Percentiles rank a stretch among this genome's conserved stretches.
These are phyloP conservation scores for Scaptomyza pallida DNA, from an alignment of 1,140 invertebrate species.

Conservation along the genomic window DNA sequence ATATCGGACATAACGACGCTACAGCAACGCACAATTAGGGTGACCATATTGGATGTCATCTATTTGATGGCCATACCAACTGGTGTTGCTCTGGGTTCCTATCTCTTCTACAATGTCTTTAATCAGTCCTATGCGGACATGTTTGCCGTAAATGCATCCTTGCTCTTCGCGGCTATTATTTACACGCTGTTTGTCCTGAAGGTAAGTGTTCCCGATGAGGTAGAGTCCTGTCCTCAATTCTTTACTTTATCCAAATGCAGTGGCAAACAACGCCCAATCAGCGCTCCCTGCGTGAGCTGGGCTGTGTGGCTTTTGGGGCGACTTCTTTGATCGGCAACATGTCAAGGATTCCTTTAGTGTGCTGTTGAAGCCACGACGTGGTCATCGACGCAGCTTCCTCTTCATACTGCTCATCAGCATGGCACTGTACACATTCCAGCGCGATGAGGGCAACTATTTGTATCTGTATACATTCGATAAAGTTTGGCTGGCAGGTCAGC, in stretches of 20 bases:
- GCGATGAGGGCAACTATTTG: conserved; percentile 89
- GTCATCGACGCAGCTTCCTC: conserved; percentile 86
- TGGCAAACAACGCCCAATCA: conserved; percentile 88
- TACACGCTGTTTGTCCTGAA: conserved; percentile 86
- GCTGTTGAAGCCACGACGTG: conserved; percentile 85
- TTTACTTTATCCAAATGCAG: conserved; percentile 56
- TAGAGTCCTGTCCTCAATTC: not conserved
- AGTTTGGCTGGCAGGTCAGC: conserved; percentile 88
- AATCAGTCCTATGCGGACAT: conserved; percentile 88
- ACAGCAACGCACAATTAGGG: conserved; percentile 88
- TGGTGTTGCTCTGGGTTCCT: conserved; percentile 88
- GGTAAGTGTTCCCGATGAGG: conserved; percentile 45
- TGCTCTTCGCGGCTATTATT: conserved; percentile 87
- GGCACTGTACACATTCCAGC: conserved; percentile 91
- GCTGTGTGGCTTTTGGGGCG: conserved; percentile 86
- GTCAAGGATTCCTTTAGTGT: conserved; percentile 87
- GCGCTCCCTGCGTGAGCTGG: conserved; percentile 85
- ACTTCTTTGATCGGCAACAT: conserved; percentile 89
- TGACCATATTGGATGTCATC: conserved; percentile 89
- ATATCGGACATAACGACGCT: conserved; percentile 88
- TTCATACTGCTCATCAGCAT: conserved; percentile 88
- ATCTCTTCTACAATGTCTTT: conserved; percentile 85
- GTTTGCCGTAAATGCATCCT: conserved; percentile 88
- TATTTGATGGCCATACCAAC: conserved; percentile 91
- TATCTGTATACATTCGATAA: conserved; percentile 88